These are phyloP conservation scores for Hemicrepidius hirtus DNA, from an alignment of 2,888 invertebrate species.

Conservation along the genomic window DNA sequence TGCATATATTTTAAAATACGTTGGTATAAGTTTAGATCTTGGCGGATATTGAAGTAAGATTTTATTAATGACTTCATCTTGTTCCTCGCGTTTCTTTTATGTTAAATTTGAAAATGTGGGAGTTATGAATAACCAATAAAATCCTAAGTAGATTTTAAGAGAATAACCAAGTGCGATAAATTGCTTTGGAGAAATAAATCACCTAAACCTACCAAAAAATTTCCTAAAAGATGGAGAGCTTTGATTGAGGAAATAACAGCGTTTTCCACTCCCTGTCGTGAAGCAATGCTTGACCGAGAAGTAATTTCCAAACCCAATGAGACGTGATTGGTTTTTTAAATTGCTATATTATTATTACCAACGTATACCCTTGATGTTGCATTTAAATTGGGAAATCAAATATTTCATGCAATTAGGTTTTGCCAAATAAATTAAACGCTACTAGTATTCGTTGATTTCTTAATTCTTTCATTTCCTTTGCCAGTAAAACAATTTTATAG, in stretches of 20 bases:
- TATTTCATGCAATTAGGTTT: neutral
- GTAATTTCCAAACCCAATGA: slow-evolving; percentile 44
- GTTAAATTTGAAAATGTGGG: neutral
- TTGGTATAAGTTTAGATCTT: neutral
- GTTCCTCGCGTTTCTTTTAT: neutral
- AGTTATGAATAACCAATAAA: slow-evolving; percentile 12
- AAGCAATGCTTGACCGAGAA: slow-evolving; percentile 43
- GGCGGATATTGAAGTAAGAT: neutral
- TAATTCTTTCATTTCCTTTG: too few species aligned
- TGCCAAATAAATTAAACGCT: too few species aligned
- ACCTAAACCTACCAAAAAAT: slow-evolving; percentile 9
- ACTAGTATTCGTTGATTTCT: too few species aligned
- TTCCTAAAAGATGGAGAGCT: slow-evolving; percentile 27
- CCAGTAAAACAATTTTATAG: too few species aligned
- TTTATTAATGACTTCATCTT: neutral
- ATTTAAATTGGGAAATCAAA: slow-evolving; percentile 25
- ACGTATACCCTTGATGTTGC: neutral
- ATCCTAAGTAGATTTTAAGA: slow-evolving; percentile 4
- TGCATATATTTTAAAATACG: neutral
- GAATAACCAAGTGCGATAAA: slow-evolving; percentile 30
- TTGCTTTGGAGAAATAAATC: slow-evolving; percentile 26
- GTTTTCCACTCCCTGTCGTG: slow-evolving; percentile 29
- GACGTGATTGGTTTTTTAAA: slow-evolving; percentile 47
- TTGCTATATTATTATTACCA: slow-evolving; percentile 34
- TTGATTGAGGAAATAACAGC: slow-evolving; percentile 36